Evolutionary conservation across 2,797 vertebrate genomes (phyloP).

Genomic region (Molossus alvarezi): DNA sequence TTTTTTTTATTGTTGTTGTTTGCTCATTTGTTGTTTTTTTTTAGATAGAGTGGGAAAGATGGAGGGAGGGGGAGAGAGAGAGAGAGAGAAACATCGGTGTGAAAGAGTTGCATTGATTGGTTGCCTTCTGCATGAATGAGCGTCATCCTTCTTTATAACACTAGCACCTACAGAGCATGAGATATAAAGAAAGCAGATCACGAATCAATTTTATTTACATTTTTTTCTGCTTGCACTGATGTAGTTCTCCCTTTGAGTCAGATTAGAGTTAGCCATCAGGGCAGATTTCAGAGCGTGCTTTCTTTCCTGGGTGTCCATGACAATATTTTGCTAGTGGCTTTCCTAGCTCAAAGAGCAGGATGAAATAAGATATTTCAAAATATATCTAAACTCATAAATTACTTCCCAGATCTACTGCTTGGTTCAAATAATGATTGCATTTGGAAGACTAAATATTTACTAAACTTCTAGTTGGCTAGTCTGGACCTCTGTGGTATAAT

Average conservation of each 20-base stretch:
- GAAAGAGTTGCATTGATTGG: too few species aligned
- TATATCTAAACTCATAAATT: not conserved
- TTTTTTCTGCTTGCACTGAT: not conserved
- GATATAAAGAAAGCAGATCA: not conserved
- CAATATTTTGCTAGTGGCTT: not conserved
- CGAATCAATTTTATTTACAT: not conserved
- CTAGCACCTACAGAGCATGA: not conserved
- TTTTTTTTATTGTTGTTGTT: too few species aligned
- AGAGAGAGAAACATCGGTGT: too few species aligned
- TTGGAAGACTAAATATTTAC: slow-evolving; percentile 65
- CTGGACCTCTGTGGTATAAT: not conserved
- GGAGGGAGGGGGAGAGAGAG: too few species aligned
- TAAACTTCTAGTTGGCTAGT: not conserved
- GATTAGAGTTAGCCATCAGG: not conserved
- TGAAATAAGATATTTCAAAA: slow-evolving; percentile 10
- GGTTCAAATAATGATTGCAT: slow-evolving; percentile 20
- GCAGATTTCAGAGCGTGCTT: not conserved
- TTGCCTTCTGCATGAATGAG: too few species aligned
- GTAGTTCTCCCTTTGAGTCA: not conserved
- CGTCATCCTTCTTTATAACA: not conserved
- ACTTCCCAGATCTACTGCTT: not conserved
- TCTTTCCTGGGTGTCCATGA: not conserved
- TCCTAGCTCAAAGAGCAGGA: not conserved
- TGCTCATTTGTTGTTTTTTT: too few species aligned
- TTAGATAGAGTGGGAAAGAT: too few species aligned